Evolutionary conservation across 2,888 invertebrate species (phyloP).

Genomic region (Adelphocoris suturalis): DNA sequence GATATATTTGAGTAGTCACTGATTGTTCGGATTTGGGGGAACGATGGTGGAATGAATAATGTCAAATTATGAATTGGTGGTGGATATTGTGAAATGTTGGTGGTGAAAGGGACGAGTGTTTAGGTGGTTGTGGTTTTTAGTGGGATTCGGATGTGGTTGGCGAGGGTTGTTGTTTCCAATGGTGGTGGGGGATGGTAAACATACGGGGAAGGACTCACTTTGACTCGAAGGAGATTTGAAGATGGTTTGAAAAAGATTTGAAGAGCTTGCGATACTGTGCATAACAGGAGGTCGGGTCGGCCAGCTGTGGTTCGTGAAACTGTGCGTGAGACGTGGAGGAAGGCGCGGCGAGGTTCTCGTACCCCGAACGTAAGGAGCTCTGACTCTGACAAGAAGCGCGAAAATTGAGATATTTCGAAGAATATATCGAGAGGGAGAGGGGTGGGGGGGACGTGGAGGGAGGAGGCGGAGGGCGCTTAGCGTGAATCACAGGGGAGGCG

Average conservation of each 20-base stretch:
- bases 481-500: not conserved
- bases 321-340: not conserved
- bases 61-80: too few relatives aligned
- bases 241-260: not conserved
- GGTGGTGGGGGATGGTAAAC: constrained; percentile 16
- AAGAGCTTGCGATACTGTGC: not conserved
- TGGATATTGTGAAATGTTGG: not conserved
- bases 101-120: not conserved
- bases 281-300: not conserved
- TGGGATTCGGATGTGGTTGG: not conserved
- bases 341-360: not conserved
- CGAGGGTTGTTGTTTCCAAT: not conserved
- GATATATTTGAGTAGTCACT: too few relatives aligned
- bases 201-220: constrained; percentile 35
- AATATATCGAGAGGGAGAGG: not conserved
- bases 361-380: not conserved
- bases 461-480: not conserved
- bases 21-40: too few relatives aligned
- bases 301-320: not conserved
- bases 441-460: not conserved
- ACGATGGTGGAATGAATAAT: too few relatives aligned
- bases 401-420: constrained; percentile 46
- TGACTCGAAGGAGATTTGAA: not conserved
- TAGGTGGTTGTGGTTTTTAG: not conserved
- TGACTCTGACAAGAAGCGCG: constrained; percentile 28